These are phyloP conservation scores for Andrena marginata DNA, from an alignment of 2,888 invertebrate genomes.

Conservation along the genomic window DNA sequence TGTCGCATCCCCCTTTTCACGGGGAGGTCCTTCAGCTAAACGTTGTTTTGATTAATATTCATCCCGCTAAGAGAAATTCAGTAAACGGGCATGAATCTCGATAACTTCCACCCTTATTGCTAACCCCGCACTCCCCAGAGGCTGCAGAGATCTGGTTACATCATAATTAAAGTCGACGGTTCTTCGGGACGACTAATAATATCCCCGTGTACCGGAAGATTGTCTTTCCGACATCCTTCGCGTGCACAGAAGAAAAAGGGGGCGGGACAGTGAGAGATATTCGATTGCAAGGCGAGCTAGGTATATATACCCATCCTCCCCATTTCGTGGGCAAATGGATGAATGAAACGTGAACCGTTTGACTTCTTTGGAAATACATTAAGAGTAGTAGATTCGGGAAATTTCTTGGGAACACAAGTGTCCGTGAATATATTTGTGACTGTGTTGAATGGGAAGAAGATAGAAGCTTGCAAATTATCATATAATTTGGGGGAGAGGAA, in stretches of 20 bases:
- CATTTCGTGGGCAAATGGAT: not conserved
- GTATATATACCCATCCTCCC: not conserved
- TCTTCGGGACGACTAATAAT: slow-evolving; percentile 44
- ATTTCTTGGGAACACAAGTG: too few relatives aligned
- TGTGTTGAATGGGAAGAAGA: too few relatives aligned
- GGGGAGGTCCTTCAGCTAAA: slow-evolving; percentile 12
- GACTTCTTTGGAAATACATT: not conserved
- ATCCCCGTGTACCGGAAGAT: slow-evolving; percentile 44
- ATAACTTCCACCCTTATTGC: slow-evolving; percentile 54
- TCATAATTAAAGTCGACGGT: slow-evolving; percentile 51
- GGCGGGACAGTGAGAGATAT: slow-evolving; percentile 49
- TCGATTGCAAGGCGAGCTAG: slow-evolving; percentile 26
- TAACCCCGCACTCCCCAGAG: slow-evolving; percentile 23
- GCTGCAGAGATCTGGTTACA: slow-evolving; percentile 40
- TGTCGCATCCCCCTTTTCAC: not conserved
- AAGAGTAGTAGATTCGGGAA: not conserved
- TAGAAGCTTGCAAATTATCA: too few relatives aligned
- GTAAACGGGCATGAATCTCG: slow-evolving; percentile 39
- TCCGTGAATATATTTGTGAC: too few relatives aligned
- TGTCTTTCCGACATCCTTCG: slow-evolving; percentile 25
- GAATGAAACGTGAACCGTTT: not conserved
- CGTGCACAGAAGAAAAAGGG: slow-evolving; percentile 18
- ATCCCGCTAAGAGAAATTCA: slow-evolving; percentile 25
- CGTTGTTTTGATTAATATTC: slow-evolving; percentile 58
- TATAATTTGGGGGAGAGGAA: too few relatives aligned